Conservation (phyloP, 1,140 invertebrate species). For the Heliconius himera region DNA sequence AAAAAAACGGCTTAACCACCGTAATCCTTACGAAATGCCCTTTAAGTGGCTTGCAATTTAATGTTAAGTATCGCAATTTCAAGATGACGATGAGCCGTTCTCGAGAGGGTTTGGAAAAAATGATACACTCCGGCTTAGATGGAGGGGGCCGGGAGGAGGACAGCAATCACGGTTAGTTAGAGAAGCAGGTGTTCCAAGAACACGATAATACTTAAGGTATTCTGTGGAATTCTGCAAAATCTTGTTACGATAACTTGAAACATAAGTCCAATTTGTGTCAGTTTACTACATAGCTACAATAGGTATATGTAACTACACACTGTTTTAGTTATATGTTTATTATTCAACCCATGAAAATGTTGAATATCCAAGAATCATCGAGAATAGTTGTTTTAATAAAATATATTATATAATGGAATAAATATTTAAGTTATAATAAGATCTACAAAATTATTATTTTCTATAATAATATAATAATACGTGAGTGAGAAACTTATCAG, state of each 20-base stretch:
- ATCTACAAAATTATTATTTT: background rate
- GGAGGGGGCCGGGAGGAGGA: constrained; percentile 39
- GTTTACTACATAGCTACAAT: constrained; percentile 12
- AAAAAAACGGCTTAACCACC: constrained; percentile 55
- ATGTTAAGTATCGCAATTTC: constrained; percentile 77
- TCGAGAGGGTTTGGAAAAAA: constrained; percentile 74
- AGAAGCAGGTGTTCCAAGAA: constrained; percentile 62
- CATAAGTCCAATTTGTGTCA: constrained; percentile 41
- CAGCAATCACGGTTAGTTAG: constrained; percentile 70
- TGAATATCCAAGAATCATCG: background rate
- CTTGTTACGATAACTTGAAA: constrained; percentile 47
- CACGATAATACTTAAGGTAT: constrained; percentile 72
- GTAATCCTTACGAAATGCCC: constrained; percentile 67
- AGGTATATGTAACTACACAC: background rate
- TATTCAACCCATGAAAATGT: background rate
- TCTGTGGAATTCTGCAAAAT: constrained; percentile 52
- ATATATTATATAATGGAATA: too few relatives aligned
- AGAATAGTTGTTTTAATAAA: too few relatives aligned
- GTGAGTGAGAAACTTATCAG: constrained; percentile 58
- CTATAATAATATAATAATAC: background rate
- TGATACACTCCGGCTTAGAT: constrained; percentile 56
- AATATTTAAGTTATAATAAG: background rate
- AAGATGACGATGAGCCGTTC: constrained; percentile 60
- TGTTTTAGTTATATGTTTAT: too few relatives aligned
- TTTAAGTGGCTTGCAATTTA: constrained; percentile 76